phyloP scores from a whole-genome alignment of 2,888 invertebrate species.

The Marasmarcha lunaedactyla region DNA sequence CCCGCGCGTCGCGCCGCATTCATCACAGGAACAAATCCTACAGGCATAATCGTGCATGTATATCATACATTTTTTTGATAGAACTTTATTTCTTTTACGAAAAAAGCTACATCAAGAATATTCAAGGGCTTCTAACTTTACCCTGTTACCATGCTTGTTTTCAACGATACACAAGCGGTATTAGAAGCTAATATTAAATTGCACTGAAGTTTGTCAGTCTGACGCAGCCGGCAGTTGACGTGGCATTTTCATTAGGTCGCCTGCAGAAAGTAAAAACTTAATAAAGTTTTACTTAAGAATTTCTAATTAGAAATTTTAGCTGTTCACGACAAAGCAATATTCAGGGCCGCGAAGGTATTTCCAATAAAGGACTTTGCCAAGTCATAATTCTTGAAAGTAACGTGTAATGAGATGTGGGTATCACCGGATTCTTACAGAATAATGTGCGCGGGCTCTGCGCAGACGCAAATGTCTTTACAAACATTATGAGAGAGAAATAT shows the following conservation, averaged over 20 bases:
- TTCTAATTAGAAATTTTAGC: constrained; percentile 69
- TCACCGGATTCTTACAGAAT: constrained; percentile 62
- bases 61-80: no score
- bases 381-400: constrained; percentile 70
- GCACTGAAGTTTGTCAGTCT: constrained; percentile 8
- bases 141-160: no score
- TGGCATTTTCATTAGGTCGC: constrained; percentile 63
- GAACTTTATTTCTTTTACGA: no score
- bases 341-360: constrained; percentile 68
- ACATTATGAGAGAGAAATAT: neutral
- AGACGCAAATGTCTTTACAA: no score
- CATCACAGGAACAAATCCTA: neutral
- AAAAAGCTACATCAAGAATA: no score
- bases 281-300: constrained; percentile 66
- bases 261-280: constrained; percentile 65
- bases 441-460: constrained; percentile 29
- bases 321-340: constrained; percentile 69
- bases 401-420: constrained; percentile 69
- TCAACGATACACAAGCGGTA: neutral
- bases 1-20: constrained; percentile 11
- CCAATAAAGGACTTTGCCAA: constrained; percentile 71
- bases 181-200: neutral
- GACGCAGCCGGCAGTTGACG: constrained; percentile 34
- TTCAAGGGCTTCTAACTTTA: no score
- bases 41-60: no score